Evolutionary conservation across 2,888 invertebrate genomes (phyloP).

Genomic region (Petrophora chlorosata): DNA sequence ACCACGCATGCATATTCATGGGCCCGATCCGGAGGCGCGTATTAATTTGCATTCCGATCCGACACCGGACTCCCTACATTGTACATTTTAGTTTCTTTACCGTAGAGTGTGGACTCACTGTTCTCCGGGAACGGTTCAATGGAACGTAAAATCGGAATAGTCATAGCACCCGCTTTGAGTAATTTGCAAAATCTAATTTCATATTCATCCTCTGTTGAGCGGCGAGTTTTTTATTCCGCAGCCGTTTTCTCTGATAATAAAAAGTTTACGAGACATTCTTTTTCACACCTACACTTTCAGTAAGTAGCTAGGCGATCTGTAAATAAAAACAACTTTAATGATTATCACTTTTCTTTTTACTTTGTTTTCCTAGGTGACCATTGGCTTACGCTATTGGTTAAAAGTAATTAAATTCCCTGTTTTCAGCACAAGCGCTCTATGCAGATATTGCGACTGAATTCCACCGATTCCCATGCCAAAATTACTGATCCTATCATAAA

Average conservation of each 20-base stretch:
- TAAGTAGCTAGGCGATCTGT: conserved; percentile 3
- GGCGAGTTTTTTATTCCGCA: conserved; percentile 18
- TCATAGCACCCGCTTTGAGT: conserved; percentile 39
- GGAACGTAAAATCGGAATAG: conserved; percentile 55
- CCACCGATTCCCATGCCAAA: conserved; percentile 8
- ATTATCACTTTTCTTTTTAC: no score
- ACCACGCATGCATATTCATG: conserved; percentile 79
- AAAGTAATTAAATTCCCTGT: no score
- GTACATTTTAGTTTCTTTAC: conserved; percentile 73
- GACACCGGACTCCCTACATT: conserved; percentile 62
- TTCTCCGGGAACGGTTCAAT: conserved; percentile 44
- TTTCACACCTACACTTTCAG: conserved; percentile 1
- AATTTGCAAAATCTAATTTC: conserved; percentile 30
- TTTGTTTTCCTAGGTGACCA: no score
- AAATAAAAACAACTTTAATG: neutral
- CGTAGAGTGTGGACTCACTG: conserved; percentile 39
- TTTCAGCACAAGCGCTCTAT: no score
- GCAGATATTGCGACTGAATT: neutral
- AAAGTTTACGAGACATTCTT: conserved; percentile 19
- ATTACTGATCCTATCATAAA: conserved; percentile 24
- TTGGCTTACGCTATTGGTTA: no score
- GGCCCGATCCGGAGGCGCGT: conserved; percentile 72
- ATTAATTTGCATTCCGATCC: conserved; percentile 81
- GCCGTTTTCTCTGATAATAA: conserved; percentile 12
- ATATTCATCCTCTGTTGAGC: conserved; percentile 20